Conservation (phyloP, 2,888 invertebrate species). For the Ariolimax columbianus region DNA sequence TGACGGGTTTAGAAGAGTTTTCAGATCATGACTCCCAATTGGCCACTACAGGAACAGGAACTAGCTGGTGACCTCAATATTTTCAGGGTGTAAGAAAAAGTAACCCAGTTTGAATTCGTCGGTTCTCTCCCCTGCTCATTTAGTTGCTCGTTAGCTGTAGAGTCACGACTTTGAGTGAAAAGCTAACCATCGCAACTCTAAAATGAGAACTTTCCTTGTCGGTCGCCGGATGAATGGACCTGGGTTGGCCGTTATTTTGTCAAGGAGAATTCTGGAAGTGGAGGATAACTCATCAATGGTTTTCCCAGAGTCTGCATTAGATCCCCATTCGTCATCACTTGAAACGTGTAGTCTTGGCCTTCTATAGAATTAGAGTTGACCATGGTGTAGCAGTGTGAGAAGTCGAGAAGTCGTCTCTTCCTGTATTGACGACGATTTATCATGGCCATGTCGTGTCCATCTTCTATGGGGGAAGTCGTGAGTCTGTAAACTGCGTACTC, state of each 20-base stretch:
- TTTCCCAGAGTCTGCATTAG: conserved; percentile 25
- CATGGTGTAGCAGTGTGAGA: no score
- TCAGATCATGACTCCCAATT: neutral
- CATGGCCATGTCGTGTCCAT: neutral
- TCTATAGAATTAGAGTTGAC: no score
- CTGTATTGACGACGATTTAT: conserved; percentile 13
- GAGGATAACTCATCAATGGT: conserved; percentile 8
- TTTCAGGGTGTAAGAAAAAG: neutral
- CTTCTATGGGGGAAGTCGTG: neutral
- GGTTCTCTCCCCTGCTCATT: neutral
- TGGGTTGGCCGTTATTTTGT: conserved; percentile 7
- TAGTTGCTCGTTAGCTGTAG: conserved; percentile 31
- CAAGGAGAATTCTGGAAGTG: neutral
- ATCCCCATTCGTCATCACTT: conserved; percentile 19
- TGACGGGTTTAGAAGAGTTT: no score
- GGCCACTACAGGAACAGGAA: neutral
- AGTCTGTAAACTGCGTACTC: conserved; percentile 15
- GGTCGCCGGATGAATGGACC: conserved; percentile 13
- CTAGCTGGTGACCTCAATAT: neutral
- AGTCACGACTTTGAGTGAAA: conserved; percentile 13
- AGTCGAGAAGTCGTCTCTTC: conserved; percentile 13
- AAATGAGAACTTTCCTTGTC: neutral
- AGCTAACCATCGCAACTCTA: conserved; percentile 15
- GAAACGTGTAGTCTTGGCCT: conserved; percentile 4
- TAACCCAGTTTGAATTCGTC: neutral